Conservation (phyloP, 2,797 vertebrate genomes). For the Lates japonicus region DNA sequence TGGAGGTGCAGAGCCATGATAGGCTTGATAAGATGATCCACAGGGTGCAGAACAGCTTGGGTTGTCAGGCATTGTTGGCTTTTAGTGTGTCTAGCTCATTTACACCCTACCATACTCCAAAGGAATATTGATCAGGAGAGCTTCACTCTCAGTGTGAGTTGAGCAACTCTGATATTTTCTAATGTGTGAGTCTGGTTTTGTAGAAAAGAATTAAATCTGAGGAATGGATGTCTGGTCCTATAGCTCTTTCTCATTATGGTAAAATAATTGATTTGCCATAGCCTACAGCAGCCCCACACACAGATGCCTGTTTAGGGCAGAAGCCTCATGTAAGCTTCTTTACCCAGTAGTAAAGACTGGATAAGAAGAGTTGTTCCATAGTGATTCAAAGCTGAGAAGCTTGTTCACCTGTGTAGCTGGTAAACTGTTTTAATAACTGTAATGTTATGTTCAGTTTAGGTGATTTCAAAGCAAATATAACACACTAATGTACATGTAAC, state of each 20-base stretch:
- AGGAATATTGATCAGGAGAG: slow-evolving; percentile 80
- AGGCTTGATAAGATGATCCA: slow-evolving; percentile 81
- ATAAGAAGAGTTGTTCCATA: slow-evolving; percentile 13
- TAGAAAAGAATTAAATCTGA: slow-evolving; percentile 12
- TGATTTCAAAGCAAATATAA: neutral
- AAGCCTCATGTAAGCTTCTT: neutral
- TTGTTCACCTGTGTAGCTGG: neutral
- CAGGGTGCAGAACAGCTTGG: slow-evolving; percentile 78
- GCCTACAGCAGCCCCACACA: neutral
- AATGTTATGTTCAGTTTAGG: neutral
- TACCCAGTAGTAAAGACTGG: neutral
- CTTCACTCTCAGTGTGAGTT: slow-evolving; percentile 55
- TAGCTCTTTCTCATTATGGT: neutral
- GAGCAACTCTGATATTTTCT: slow-evolving; percentile 46
- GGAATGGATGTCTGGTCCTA: neutral
- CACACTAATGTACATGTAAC: neutral
- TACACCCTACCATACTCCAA: slow-evolving; percentile 64
- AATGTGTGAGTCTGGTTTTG: slow-evolving; percentile 24
- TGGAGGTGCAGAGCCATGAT: slow-evolving; percentile 74
- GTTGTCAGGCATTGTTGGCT: slow-evolving; percentile 83
- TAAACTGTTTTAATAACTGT: neutral
- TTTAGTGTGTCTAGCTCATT: slow-evolving; percentile 82
- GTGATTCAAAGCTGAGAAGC: neutral
- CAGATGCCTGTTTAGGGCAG: neutral
- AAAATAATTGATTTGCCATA: slow-evolving; percentile 7